Conservation (phyloP, 2,113 vertebrate species). For the Psettodes erumei region DNA sequence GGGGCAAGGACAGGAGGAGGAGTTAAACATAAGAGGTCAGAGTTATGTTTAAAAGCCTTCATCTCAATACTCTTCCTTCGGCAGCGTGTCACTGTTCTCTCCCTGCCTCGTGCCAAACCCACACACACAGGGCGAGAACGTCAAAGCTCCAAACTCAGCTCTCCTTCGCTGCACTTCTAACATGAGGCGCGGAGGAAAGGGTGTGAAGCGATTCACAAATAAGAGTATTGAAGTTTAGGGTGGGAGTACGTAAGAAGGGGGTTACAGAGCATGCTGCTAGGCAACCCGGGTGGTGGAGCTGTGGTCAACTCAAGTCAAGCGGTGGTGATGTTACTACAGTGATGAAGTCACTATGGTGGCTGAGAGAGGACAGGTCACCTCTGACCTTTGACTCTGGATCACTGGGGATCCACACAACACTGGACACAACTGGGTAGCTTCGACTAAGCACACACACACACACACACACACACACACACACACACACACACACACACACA, state of each 20-base stretch:
- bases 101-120: constrained; percentile 55
- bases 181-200: constrained; percentile 51
- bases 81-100: constrained; percentile 45
- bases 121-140: constrained; percentile 44
- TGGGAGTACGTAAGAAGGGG: constrained; percentile 52
- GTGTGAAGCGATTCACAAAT: constrained; percentile 54
- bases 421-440: constrained; percentile 72
- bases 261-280: constrained; percentile 72
- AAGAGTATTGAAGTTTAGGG: constrained; percentile 66
- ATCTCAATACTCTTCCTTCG: constrained; percentile 67
- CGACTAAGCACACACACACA: neutral
- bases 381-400: constrained; percentile 78
- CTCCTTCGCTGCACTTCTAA: constrained; percentile 37
- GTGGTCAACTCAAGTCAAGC: constrained; percentile 67
- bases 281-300: constrained; percentile 54
- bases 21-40: constrained; percentile 68
- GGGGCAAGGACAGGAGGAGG: constrained; percentile 48
- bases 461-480: constrained; percentile 1
- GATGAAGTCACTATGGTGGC: constrained; percentile 64
- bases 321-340: constrained; percentile 60
- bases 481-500: neutral
- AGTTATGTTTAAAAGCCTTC: constrained; percentile 69
- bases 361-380: constrained; percentile 71
- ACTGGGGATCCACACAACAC: constrained; percentile 79
- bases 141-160: constrained; percentile 37